These are phyloP conservation scores for Geopemphigus sp. DNA, from an alignment of 1,140 invertebrate genomes.

Conservation along the genomic window DNA sequence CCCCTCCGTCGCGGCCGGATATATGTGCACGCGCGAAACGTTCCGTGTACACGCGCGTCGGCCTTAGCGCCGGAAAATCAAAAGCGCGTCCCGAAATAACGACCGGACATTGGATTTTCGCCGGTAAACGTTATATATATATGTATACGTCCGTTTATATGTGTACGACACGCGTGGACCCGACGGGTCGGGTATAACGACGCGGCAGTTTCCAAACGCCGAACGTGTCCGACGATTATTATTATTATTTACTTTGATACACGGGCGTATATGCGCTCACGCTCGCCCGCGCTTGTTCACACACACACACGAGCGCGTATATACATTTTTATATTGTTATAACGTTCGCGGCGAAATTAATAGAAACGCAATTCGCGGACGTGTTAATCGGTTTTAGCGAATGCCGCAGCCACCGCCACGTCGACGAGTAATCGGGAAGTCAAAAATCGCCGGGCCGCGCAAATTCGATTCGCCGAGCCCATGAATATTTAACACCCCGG, in stretches of 20 bases:
- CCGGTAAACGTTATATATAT: no score
- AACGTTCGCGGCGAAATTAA: background rate
- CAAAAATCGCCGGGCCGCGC: slow-evolving; percentile 15
- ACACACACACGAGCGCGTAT: background rate
- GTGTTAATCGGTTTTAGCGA: slow-evolving; percentile 35
- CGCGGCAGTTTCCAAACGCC: background rate
- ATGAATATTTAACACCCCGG: slow-evolving; percentile 43
- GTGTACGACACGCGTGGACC: background rate
- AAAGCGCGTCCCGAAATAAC: background rate
- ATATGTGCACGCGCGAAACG: no score
- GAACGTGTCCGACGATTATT: background rate
- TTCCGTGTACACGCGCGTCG: background rate
- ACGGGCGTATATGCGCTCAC: no score
- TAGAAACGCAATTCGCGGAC: background rate
- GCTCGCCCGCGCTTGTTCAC: no score
- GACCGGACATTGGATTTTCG: no score
- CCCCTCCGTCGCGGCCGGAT: background rate
- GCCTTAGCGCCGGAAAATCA: background rate
- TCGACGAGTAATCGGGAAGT: slow-evolving; percentile 25
- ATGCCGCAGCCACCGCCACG: background rate
- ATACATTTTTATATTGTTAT: no score
- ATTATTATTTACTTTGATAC: no score
- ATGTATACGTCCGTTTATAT: no score
- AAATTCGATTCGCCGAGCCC: slow-evolving; percentile 29
- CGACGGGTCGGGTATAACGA: background rate